Evolutionary conservation across 2,888 invertebrate genomes (phyloP), one percentile per base, ranked within the genome.

Genomic region (Melieria omissa): DNA sequence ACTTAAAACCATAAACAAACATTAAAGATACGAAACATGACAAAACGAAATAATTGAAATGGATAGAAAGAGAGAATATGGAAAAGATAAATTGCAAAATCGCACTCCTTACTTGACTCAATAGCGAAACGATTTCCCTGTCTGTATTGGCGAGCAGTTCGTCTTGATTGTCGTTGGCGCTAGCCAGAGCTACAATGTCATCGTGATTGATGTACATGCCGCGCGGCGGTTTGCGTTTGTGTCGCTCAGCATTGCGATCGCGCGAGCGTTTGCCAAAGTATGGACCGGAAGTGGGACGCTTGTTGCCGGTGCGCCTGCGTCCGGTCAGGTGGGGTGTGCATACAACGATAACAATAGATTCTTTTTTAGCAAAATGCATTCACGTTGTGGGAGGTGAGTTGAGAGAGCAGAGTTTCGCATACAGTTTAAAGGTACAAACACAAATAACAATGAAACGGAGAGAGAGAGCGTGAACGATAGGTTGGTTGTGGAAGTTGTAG

Each of bases 131-230:
- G 86, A 98, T 93, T 90, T 97, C 97, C 85, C 95, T 92, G 88
- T 97, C 97, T 91, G 97, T 94, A 83, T 94, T 93, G 88, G 93
- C 93, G 83, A 98, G 92, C 88, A 97, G 93, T 84, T 92, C 92
- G 80, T 95, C 94, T 84, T 85, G 84, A 82, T 83, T 85, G 76
- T 79, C 80, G 77, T 81, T 84, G 74, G 85, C 81, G 78, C 82
- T 82, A 75, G 97, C 97, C 90, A 98, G 92, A 81, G 95, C 92
- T 80, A 95, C 93, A 87, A 98, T 91, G 90, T 98, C 98, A 88
- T 98, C 98, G 88, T 97, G 95, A 91, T 96, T 97, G 89, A 98
- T 95, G 90, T 96, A 95, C 93, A 98, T 97, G 88, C 98, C 98
- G 83, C 95, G 93, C 75, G 98, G 98, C 82, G 98, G 95, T 87